A percentile compares a stretch with the other conserved stretches of the same genome.
Conservation (phyloP, 2,888 invertebrate species). For the Serrognathus titanus region DNA sequence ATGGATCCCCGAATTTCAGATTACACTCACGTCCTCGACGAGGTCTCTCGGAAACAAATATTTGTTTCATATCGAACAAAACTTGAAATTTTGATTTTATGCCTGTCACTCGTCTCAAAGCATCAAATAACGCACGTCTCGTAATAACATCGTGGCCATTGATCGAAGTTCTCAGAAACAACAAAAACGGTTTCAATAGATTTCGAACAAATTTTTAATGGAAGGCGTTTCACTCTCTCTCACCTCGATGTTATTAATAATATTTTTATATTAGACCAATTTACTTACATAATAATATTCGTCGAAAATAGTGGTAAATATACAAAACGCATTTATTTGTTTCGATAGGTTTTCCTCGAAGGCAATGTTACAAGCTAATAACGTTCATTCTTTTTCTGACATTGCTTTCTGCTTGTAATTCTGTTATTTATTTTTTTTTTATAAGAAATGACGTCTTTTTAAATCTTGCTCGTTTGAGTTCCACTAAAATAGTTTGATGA, state of each 20-base stretch:
- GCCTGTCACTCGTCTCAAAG: constrained; percentile 9
- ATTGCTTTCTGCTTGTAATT: too few species aligned
- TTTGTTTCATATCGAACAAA: too few species aligned
- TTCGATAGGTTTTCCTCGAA: too few species aligned
- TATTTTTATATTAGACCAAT: constrained; percentile 13
- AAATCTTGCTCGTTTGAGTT: too few species aligned
- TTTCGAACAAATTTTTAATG: not conserved
- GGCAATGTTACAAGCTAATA: too few species aligned
- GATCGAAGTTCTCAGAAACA: constrained; percentile 15
- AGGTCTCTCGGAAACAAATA: too few species aligned
- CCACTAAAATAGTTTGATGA: too few species aligned
- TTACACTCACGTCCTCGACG: too few species aligned
- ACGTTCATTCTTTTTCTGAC: too few species aligned
- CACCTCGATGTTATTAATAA: constrained; percentile 4
- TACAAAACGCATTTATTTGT: not conserved
- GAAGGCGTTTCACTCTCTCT: not conserved
- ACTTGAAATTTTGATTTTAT: constrained; percentile 11
- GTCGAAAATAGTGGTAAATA: not conserved
- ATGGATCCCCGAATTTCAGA: too few species aligned
- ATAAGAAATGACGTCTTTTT: too few species aligned
- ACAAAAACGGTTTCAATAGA: not conserved
- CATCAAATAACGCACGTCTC: not conserved
- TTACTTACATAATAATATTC: constrained; percentile 1
- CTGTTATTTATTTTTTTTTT: too few species aligned
- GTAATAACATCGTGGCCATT: not conserved